Conservation (phyloP, 2,797 vertebrate species). For the Gallinago nigripennis region DNA sequence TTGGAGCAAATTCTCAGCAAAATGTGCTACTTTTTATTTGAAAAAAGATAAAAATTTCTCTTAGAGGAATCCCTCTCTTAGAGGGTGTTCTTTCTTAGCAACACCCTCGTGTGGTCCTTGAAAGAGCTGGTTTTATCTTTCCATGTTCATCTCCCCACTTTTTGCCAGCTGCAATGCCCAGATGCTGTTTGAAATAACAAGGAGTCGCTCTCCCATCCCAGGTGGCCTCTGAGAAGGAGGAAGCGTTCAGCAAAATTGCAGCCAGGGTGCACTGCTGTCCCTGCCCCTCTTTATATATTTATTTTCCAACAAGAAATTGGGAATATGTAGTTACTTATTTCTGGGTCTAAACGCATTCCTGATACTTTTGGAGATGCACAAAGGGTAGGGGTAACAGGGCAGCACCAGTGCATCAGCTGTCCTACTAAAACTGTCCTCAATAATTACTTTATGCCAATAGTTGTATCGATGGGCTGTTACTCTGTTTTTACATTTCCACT, state of each 20-base stretch:
- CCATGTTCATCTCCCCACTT: too few species aligned
- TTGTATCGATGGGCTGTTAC: background rate
- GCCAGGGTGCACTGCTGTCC: background rate
- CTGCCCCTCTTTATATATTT: rapidly evolving
- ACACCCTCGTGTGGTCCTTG: rapidly evolving
- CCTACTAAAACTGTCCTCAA: background rate
- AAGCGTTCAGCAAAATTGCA: background rate
- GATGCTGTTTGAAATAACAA: background rate
- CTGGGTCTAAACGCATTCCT: background rate
- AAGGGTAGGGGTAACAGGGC: background rate
- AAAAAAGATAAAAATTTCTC: rapidly evolving
- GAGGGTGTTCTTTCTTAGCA: background rate
- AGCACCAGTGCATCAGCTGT: background rate
- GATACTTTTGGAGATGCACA: rapidly evolving
- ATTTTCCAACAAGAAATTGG: background rate
- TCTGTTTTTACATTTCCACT: background rate
- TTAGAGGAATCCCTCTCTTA: background rate
- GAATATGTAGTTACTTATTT: background rate
- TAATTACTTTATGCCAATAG: background rate
- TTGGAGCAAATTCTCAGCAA: background rate
- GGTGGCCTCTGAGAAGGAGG: background rate
- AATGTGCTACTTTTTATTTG: background rate
- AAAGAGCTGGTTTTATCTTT: background rate
- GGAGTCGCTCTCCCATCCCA: background rate
- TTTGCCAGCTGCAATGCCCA: too few species aligned